phyloP scores from a whole-genome alignment of 2,113 vertebrate genomes.

The Paramisgurnus dabryanus region DNA sequence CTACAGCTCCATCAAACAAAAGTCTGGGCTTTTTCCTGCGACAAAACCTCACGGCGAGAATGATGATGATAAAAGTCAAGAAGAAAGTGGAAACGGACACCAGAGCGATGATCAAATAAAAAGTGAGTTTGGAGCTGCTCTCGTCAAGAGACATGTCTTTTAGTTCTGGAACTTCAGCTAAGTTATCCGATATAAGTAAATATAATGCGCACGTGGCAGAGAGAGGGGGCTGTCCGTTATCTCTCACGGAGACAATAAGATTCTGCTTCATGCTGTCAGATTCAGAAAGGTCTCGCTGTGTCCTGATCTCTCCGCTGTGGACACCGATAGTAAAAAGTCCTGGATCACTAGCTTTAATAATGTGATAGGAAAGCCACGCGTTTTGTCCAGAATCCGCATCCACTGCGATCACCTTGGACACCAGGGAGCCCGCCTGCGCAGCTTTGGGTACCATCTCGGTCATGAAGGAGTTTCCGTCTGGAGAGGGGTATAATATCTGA shows the following conservation, averaged over 20 bases:
- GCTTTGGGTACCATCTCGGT: conserved; percentile 51
- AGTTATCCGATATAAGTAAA: conserved; percentile 76
- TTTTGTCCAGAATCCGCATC: conserved; percentile 59
- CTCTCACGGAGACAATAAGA: conserved; percentile 62
- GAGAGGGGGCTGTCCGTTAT: conserved; percentile 69
- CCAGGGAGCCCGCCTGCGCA: conserved; percentile 47
- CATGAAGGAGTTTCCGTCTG: conserved; percentile 43
- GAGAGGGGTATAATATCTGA: conserved; percentile 58
- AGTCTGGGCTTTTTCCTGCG: conserved; percentile 2
- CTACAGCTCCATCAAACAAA: background rate
- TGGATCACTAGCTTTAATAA: conserved; percentile 51
- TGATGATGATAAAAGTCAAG: conserved; percentile 62
- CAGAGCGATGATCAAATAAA: conserved; percentile 64
- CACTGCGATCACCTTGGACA: conserved; percentile 56
- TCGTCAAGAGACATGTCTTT: conserved; percentile 51
- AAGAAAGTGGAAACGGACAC: conserved; percentile 65
- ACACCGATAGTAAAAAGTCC: conserved; percentile 55
- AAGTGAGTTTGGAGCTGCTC: conserved; percentile 64
- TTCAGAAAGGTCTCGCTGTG: conserved; percentile 43
- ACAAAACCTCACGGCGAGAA: conserved; percentile 50
- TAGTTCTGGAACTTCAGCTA: conserved; percentile 75
- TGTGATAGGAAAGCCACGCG: conserved; percentile 55
- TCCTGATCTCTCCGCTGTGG: conserved; percentile 54
- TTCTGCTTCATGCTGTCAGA: conserved; percentile 72
- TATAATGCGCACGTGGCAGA: conserved; percentile 77